Conservation (phyloP, 2,797 vertebrate species). For the Pogoniulus pusillus region DNA sequence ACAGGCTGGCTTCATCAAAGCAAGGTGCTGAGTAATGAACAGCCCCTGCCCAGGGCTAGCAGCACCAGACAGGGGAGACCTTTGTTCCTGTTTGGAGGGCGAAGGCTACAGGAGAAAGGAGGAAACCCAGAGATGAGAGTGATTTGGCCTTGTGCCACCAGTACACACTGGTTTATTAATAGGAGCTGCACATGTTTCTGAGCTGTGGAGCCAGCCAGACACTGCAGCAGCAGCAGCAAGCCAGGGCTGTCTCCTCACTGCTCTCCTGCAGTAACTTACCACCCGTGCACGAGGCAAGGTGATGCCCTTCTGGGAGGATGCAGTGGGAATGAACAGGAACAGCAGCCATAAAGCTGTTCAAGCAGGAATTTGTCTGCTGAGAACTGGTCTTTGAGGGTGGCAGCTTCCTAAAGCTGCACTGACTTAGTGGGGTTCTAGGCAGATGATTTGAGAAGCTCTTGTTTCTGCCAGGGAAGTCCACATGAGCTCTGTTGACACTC, state of each 20-base stretch:
- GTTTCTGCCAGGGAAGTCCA: not conserved
- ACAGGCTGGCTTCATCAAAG: not conserved
- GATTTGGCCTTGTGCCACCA: constrained; percentile 10
- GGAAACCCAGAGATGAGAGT: constrained; percentile 10
- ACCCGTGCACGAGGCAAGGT: not conserved
- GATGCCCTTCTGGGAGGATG: not conserved
- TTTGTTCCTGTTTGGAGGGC: constrained; percentile 26
- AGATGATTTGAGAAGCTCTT: not conserved
- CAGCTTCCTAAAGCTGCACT: not conserved
- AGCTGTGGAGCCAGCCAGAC: constrained; percentile 33
- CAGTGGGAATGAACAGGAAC: not conserved
- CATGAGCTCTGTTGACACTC: not conserved
- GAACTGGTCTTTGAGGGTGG: not conserved
- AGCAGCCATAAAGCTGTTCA: not conserved
- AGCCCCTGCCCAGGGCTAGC: not conserved
- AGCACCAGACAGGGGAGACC: not conserved
- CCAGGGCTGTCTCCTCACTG: not conserved
- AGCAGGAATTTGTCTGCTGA: not conserved
- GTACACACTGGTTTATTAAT: constrained; percentile 56
- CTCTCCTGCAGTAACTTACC: not conserved
- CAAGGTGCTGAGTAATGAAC: not conserved
- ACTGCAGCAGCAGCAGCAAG: not conserved
- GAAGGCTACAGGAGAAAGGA: constrained; percentile 1
- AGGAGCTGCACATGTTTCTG: constrained; percentile 45
- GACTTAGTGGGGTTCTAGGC: not conserved